A percentile compares a stretch with the other conserved stretches of the same genome.
Conservation (phyloP, 1,140 invertebrate genomes). For the Anastrepha ludens region DNA sequence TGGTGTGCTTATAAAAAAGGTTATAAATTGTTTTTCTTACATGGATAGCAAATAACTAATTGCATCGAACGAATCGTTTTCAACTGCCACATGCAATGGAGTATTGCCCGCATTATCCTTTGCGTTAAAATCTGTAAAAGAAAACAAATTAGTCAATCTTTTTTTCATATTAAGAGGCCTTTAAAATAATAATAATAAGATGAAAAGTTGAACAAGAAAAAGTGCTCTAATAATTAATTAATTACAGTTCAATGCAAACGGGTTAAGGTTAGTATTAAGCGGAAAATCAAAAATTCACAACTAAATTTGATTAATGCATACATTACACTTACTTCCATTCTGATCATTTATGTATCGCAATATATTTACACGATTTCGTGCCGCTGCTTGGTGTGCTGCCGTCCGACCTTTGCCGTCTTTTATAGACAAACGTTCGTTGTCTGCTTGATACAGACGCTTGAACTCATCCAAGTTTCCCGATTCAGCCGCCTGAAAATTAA, state of each 20-base stretch:
- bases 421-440: constrained; percentile 81
- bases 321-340: constrained; percentile 79
- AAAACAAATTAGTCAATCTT: constrained; percentile 8
- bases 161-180: no score
- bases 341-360: constrained; percentile 84
- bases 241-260: background rate
- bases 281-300: no score
- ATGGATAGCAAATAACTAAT: constrained; percentile 83
- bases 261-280: background rate
- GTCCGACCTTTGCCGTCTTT: constrained; percentile 83
- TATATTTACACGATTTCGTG: constrained; percentile 84
- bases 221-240: no score
- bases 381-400: constrained; percentile 86
- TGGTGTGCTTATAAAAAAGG: background rate
- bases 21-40: constrained; percentile 75
- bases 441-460: constrained; percentile 80
- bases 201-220: no score
- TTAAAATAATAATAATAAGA: no score
- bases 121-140: constrained; percentile 82
- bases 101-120: constrained; percentile 86
- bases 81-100: constrained; percentile 87
- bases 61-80: constrained; percentile 81
- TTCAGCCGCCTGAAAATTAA: constrained; percentile 82
- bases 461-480: constrained; percentile 88
- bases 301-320: no score